These are phyloP conservation scores for Rhinichthys klamathensis DNA, from an alignment of 2,113 vertebrate species.

Conservation along the genomic window DNA sequence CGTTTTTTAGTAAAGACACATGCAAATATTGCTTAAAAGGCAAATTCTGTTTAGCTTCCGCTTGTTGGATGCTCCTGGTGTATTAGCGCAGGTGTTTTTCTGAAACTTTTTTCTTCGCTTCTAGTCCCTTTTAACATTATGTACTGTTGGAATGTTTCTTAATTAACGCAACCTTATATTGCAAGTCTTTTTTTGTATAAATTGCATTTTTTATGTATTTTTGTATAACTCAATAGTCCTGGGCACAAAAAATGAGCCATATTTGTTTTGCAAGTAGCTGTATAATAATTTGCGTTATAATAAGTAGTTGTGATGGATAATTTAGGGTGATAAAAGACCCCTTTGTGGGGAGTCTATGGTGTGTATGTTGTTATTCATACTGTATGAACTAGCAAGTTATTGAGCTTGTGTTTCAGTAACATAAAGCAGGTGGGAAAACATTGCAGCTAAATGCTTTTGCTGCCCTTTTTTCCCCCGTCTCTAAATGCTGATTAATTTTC, in stretches of 20 bases:
- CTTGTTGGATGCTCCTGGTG: not conserved
- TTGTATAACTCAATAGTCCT: not conserved
- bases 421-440: not conserved
- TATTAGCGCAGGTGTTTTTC: not conserved
- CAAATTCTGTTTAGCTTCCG: not conserved
- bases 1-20: no score
- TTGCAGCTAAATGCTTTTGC: slow-evolving; percentile 23
- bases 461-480: not conserved
- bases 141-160: not conserved
- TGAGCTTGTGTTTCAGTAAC: not conserved
- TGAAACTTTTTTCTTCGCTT: not conserved
- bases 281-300: not conserved
- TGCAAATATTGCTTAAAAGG: not conserved
- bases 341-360: not conserved
- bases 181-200: not conserved
- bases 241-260: not conserved
- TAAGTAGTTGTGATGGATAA: not conserved
- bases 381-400: not conserved
- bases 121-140: not conserved
- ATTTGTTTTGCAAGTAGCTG: not conserved
- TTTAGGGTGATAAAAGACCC: not conserved
- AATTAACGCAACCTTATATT: not conserved
- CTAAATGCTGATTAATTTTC: slow-evolving; percentile 36
- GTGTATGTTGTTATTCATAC: not conserved
- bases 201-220: not conserved